Percentiles rank a stretch among this genome's conserved stretches.
phyloP scores from a whole-genome alignment of 2,797 vertebrate species.

The Cirrhinus molitorella region DNA sequence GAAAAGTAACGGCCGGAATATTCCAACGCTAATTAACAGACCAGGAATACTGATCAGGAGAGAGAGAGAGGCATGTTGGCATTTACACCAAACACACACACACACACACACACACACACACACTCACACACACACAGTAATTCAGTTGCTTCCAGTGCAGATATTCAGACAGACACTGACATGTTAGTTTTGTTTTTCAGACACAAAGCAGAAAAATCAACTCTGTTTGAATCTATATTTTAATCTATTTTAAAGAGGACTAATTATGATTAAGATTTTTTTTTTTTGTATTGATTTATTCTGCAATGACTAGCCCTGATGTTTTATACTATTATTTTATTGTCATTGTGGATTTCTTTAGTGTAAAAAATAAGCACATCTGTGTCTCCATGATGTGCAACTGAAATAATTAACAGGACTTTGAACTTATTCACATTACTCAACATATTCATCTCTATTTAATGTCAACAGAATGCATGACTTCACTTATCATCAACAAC shows the following conservation, averaged over 20 bases:
- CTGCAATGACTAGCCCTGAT: not conserved
- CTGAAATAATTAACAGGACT: not conserved
- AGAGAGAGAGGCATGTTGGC: conserved; percentile 85
- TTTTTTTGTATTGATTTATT: not conserved
- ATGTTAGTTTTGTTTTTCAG: conserved; percentile 1
- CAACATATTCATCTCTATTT: not conserved
- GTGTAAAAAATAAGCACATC: not conserved
- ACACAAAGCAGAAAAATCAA: conserved; percentile 1
- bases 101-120: conserved; percentile 25
- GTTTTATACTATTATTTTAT: not conserved
- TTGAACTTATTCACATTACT: not conserved
- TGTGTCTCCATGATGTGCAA: not conserved
- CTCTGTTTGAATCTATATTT: not conserved
- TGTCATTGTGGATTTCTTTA: not conserved
- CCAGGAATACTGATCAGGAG: conserved; percentile 91
- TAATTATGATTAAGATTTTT: not conserved
- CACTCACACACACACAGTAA: conserved; percentile 2
- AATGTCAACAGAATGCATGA: not conserved
- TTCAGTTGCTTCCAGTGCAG: not conserved
- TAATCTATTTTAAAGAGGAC: not conserved
- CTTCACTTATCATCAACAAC: not conserved
- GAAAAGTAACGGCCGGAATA: conserved; percentile 92
- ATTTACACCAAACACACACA: conserved; percentile 58
- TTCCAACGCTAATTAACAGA: conserved; percentile 98
- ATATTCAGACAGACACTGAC: conserved; percentile 16